Conservation (phyloP, 2,888 invertebrate genomes). For the Apamea anceps region DNA sequence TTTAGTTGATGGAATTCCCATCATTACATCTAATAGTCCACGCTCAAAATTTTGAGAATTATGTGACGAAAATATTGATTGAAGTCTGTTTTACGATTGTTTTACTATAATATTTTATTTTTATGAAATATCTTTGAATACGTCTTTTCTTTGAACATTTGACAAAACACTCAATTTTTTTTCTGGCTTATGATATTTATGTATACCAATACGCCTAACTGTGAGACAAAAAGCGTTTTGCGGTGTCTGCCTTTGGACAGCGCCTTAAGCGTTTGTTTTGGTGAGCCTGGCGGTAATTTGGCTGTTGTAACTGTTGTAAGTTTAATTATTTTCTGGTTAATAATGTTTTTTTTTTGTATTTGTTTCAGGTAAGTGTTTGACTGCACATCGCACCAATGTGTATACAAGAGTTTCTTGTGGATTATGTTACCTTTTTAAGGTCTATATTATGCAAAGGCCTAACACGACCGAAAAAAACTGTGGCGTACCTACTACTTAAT, state of each 20-base stretch:
- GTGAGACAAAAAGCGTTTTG: neutral
- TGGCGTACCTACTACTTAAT: neutral
- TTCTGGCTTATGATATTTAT: no score
- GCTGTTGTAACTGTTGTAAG: neutral
- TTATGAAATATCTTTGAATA: neutral
- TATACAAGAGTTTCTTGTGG: neutral
- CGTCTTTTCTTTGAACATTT: neutral
- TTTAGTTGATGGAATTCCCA: neutral
- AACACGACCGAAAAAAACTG: neutral
- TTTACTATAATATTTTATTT: neutral
- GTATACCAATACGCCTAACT: neutral
- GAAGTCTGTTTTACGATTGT: no score
- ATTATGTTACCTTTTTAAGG: neutral
- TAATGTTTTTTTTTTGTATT: constrained; percentile 24
- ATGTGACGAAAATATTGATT: neutral
- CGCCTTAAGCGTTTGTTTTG: constrained; percentile 34
- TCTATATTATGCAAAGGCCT: neutral
- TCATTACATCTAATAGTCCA: no score
- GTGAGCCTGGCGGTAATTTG: constrained; percentile 1
- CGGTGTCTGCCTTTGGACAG: neutral
- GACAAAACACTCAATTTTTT: neutral
- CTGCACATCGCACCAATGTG: neutral
- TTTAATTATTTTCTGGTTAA: constrained; percentile 8
- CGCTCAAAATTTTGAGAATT: neutral
- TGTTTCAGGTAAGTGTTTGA: constrained; percentile 33